Conservation (phyloP, 2,888 invertebrate genomes). For the Spodoptera picta region DNA sequence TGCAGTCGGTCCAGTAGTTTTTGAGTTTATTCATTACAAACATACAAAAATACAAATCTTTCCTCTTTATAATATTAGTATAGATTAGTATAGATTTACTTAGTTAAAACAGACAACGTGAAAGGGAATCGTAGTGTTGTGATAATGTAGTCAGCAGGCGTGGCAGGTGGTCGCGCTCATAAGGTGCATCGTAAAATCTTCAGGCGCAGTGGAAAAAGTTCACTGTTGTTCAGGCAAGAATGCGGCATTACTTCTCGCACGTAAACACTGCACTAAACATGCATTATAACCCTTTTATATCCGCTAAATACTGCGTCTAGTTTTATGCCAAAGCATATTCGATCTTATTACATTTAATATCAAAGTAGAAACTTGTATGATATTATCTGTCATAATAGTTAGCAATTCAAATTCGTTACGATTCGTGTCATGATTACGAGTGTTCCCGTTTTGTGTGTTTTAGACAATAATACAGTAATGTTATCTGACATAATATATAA, state of each 20-base stretch:
- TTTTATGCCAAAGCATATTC: neutral
- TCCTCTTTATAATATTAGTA: too few species aligned
- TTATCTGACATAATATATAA: neutral
- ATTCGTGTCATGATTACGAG: conserved; percentile 33
- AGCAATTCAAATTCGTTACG: conserved; percentile 32
- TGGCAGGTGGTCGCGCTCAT: conserved; percentile 15
- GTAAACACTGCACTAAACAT: conserved; percentile 53
- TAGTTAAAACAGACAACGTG: too few species aligned
- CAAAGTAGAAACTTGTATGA: neutral
- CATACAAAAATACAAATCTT: too few species aligned
- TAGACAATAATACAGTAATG: conserved; percentile 2
- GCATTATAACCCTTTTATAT: conserved; percentile 44
- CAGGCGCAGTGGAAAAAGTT: neutral
- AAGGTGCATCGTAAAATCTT: conserved; percentile 16
- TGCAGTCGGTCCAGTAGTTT: too few species aligned
- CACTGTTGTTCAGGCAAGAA: conserved; percentile 23
- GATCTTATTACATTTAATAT: neutral
- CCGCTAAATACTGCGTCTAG: conserved; percentile 36
- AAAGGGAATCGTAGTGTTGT: too few species aligned
- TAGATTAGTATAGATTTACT: too few species aligned
- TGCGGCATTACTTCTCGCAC: conserved; percentile 34
- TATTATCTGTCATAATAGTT: conserved; percentile 9
- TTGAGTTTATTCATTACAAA: too few species aligned
- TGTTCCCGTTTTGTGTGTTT: conserved; percentile 47
- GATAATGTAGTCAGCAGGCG: neutral